phyloP scores from a whole-genome alignment of 2,797 vertebrate genomes.

The Lacerta agilis region DNA sequence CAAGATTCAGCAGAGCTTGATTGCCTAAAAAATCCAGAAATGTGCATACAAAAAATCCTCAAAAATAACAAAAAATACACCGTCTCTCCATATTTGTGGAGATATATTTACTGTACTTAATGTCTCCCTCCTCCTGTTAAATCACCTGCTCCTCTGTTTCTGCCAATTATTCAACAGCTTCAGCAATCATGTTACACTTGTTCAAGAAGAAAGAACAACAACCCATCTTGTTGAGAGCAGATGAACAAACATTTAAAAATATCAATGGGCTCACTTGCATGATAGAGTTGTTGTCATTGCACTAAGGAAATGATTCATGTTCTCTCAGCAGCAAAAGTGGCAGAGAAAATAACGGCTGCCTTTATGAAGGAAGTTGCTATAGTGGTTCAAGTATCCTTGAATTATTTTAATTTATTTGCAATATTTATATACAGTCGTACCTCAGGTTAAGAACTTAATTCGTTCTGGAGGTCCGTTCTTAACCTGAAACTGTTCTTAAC shows the following conservation, averaged over 20 bases:
- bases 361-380: conserved; percentile 79
- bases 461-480: no score
- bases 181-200: conserved; percentile 84
- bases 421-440: no score
- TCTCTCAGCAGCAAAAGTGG: conserved; percentile 79
- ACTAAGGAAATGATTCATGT: conserved; percentile 82
- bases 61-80: conserved; percentile 77
- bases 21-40: conserved; percentile 65
- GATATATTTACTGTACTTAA: conserved; percentile 77
- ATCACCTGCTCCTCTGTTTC: conserved; percentile 81
- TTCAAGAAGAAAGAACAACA: conserved; percentile 85
- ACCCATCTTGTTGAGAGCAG: conserved; percentile 82
- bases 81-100: conserved; percentile 68
- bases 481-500: no score
- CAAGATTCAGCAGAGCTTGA: not conserved
- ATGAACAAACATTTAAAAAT: conserved; percentile 81
- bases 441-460: no score
- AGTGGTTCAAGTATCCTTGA: conserved; percentile 78
- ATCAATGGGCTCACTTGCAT: conserved; percentile 81
- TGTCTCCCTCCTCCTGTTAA: conserved; percentile 76
- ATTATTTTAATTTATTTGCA: conserved; percentile 42
- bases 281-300: conserved; percentile 81
- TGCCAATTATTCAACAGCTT: conserved; percentile 83
- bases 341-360: conserved; percentile 54
- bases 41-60: conserved; percentile 69